phyloP scores from a whole-genome alignment of 2,797 vertebrate species.

The Pipistrellus pipistrellus region DNA sequence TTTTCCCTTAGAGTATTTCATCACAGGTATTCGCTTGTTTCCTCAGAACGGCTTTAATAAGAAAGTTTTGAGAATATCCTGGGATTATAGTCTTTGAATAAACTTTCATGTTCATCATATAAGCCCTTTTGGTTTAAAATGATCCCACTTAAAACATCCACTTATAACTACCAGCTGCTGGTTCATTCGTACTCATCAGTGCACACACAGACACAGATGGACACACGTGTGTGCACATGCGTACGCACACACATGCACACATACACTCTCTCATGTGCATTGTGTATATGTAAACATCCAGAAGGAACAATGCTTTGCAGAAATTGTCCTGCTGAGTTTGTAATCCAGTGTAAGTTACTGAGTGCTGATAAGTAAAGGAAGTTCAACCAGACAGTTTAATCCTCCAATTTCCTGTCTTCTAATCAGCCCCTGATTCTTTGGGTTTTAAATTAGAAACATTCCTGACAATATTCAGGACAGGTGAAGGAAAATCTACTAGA shows the following conservation, averaged over 20 bases:
- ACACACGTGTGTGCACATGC: background rate
- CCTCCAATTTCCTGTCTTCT: slow-evolving; percentile 99
- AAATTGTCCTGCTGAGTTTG: slow-evolving; percentile 87
- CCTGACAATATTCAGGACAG: slow-evolving; percentile 90
- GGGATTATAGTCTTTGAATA: slow-evolving; percentile 64
- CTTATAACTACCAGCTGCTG: slow-evolving; percentile 73
- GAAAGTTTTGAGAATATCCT: slow-evolving; percentile 77
- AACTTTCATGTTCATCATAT: slow-evolving; percentile 60
- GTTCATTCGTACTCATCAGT: slow-evolving; percentile 47
- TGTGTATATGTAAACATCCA: slow-evolving; percentile 71
- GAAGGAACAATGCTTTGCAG: slow-evolving; percentile 84
- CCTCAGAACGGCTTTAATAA: slow-evolving; percentile 78
- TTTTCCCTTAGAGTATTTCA: slow-evolving; percentile 62
- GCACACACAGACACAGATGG: background rate
- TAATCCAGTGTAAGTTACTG: slow-evolving; percentile 89
- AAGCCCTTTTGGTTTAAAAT: slow-evolving; percentile 71
- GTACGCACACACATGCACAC: background rate
- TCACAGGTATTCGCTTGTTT: slow-evolving; percentile 71
- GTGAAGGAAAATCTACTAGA: slow-evolving; percentile 88
- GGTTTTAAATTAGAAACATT: slow-evolving; percentile 97
- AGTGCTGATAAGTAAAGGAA: slow-evolving; percentile 94
- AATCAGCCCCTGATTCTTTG: slow-evolving; percentile 96
- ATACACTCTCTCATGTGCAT: background rate
- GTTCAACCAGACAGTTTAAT: slow-evolving; percentile 99
- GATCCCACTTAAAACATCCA: slow-evolving; percentile 50